Percentiles rank a stretch among this genome's conserved stretches.
Evolutionary conservation across 2,888 invertebrate species (phyloP).

Genomic region (Strigamia crassipes): DNA sequence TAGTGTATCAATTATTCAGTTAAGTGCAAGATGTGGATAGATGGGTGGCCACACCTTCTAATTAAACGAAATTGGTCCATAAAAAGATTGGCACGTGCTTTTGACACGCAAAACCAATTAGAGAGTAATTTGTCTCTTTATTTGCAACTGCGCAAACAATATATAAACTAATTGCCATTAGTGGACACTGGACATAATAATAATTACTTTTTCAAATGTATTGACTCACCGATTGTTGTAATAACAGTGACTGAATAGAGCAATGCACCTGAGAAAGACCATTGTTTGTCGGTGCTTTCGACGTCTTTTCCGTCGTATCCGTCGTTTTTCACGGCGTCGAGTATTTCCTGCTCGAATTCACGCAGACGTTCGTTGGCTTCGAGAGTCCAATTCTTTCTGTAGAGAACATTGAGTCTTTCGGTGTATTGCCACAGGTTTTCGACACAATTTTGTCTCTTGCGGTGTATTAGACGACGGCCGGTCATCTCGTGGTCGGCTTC

Average conservation of each 20-base stretch:
- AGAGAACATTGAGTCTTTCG: conserved; percentile 79
- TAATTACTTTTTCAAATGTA: no score
- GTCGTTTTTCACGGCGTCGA: conserved; percentile 70
- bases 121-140: neutral
- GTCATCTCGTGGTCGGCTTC: conserved; percentile 73
- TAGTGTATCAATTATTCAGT: conserved; percentile 5
- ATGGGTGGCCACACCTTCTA: conserved; percentile 6
- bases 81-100: conserved; percentile 32
- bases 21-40: neutral
- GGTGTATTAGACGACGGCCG: conserved; percentile 64
- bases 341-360: conserved; percentile 78
- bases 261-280: conserved; percentile 82
- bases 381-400: conserved; percentile 81
- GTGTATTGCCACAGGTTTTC: conserved; percentile 62
- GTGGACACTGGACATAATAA: no score
- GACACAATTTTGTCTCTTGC: conserved; percentile 68
- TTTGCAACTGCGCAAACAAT: neutral
- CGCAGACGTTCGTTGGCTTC: conserved; percentile 76
- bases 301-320: conserved; percentile 56
- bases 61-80: conserved; percentile 22
- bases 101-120: conserved; percentile 38
- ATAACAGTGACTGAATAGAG: conserved; percentile 84
- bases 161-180: neutral
- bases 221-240: conserved; percentile 83
- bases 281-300: conserved; percentile 63